Evolutionary conservation across 2,888 invertebrate genomes (phyloP).

Genomic region (Troglohyphantes excavatus): DNA sequence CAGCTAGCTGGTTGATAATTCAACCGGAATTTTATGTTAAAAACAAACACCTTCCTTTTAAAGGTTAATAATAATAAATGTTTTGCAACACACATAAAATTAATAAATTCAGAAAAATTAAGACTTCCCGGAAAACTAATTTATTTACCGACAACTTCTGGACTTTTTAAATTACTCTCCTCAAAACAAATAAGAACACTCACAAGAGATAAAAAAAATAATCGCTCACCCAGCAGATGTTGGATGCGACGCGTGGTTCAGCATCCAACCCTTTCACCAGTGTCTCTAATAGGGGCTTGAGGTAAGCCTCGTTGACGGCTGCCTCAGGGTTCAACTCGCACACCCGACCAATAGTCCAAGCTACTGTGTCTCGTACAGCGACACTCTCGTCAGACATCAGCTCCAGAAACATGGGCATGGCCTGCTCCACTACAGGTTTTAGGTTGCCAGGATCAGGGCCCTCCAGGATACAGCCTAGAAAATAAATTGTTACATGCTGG

Average conservation of each 20-base stretch:
- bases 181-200: no score
- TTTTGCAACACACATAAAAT: no score
- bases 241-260: constrained; percentile 97
- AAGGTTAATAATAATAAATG: no score
- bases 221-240: constrained; percentile 98
- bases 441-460: constrained; percentile 93
- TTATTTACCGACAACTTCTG: no score
- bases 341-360: constrained; percentile 98
- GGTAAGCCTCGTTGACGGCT: constrained; percentile 92
- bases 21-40: no score
- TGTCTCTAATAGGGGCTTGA: constrained; percentile 87
- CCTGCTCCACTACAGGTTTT: constrained; percentile 96
- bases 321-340: constrained; percentile 98
- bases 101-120: no score
- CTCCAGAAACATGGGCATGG: constrained; percentile 96
- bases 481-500: no score
- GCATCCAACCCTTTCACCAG: constrained; percentile 89
- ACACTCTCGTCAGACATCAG: constrained; percentile 97
- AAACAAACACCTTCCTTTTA: no score
- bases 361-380: constrained; percentile 97
- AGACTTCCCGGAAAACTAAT: no score
- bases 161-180: no score
- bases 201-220: no score
- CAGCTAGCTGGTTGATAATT: no score
- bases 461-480: constrained; percentile 88